These are phyloP conservation scores for Leucopternis melanops DNA, from an alignment of 2,113 vertebrate species.

Conservation along the genomic window DNA sequence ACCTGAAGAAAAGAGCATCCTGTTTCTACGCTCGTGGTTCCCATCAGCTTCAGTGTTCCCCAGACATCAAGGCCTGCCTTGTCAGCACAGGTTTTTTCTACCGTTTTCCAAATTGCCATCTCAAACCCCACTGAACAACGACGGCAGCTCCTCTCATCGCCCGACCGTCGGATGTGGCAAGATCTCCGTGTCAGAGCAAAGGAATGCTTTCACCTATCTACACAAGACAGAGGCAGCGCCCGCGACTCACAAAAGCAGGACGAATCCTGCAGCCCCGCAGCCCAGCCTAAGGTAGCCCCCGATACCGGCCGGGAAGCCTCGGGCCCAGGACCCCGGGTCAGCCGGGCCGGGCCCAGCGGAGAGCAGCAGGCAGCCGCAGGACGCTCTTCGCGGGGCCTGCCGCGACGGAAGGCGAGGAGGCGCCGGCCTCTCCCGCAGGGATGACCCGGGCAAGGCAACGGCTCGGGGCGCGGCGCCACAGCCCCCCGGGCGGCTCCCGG, in stretches of 20 bases:
- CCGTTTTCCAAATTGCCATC: no score
- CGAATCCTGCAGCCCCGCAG: neutral
- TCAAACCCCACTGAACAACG: accelerated
- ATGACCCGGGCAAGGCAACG: no score
- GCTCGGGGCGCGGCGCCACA: no score
- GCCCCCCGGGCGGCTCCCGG: no score
- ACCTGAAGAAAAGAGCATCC: no score
- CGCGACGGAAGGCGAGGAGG: no score
- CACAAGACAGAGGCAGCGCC: accelerated
- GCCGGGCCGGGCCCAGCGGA: no score
- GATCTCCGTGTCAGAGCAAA: neutral
- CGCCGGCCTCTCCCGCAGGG: no score
- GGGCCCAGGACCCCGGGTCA: no score
- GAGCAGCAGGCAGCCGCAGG: no score
- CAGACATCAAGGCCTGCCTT: neutral
- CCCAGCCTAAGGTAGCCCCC: neutral
- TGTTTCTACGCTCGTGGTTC: neutral
- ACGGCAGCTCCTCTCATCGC: neutral
- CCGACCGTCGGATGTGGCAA: accelerated
- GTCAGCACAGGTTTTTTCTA: neutral
- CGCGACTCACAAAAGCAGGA: accelerated
- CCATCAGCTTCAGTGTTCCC: neutral
- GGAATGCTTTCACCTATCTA: accelerated
- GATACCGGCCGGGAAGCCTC: neutral
- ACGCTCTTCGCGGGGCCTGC: no score